Conservation (phyloP, 2,888 invertebrate species). For the Galerucella nymphaeae region DNA sequence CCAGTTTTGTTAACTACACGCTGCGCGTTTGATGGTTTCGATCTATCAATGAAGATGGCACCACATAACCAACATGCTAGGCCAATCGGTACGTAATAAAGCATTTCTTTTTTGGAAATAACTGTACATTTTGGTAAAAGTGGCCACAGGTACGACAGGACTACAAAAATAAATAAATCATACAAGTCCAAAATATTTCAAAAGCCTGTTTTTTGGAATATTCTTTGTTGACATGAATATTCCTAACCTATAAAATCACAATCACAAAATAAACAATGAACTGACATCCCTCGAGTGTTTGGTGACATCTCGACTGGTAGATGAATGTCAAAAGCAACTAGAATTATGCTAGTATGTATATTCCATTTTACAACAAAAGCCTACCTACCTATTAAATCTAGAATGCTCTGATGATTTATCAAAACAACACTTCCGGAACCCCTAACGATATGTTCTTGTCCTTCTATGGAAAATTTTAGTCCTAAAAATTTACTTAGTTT, state of each 20-base stretch:
- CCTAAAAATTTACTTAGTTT: conserved; percentile 70
- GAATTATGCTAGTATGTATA: no score
- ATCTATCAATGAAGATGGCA: conserved; percentile 86
- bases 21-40: conserved; percentile 76
- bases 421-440: conserved; percentile 82
- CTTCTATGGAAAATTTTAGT: conserved; percentile 77
- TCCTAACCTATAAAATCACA: no score
- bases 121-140: conserved; percentile 82
- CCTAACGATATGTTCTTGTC: conserved; percentile 78
- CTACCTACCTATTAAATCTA: conserved; percentile 81
- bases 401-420: conserved; percentile 88
- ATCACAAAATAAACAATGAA: no score
- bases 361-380: no score
- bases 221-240: no score
- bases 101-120: conserved; percentile 84
- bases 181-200: not conserved
- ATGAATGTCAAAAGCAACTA: no score
- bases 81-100: conserved; percentile 86
- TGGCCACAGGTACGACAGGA: conserved; percentile 84
- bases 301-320: no score
- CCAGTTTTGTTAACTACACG: conserved; percentile 79
- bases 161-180: conserved; percentile 59
- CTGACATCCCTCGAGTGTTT: no score
- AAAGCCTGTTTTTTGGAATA: not conserved
- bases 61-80: conserved; percentile 88